phyloP scores from a whole-genome alignment of 2,888 invertebrate genomes.

The Plebejus anna region DNA sequence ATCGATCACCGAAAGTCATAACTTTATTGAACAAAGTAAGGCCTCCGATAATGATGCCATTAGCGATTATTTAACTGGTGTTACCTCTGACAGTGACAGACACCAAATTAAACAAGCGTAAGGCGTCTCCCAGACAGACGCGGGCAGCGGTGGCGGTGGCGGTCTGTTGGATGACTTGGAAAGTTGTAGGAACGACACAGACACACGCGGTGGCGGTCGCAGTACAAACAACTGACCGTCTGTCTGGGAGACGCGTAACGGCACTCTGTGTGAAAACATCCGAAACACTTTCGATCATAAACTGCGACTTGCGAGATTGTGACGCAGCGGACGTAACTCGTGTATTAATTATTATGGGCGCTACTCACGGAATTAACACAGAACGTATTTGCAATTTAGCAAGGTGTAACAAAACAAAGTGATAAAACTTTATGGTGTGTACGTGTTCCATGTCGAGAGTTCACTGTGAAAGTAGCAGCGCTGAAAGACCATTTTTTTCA shows the following conservation, averaged over 20 bases:
- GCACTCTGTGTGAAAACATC: slow-evolving; percentile 38
- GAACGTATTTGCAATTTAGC: not conserved
- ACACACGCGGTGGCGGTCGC: too few species aligned
- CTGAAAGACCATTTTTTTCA: too few species aligned
- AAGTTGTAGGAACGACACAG: too few species aligned
- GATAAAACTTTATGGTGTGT: too few species aligned
- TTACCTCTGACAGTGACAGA: not conserved
- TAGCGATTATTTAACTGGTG: not conserved
- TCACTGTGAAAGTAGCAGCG: too few species aligned
- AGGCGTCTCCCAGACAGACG: too few species aligned
- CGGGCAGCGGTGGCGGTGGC: too few species aligned
- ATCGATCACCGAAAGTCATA: not conserved
- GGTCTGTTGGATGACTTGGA: too few species aligned
- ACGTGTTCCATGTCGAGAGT: too few species aligned
- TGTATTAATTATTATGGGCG: slow-evolving; percentile 1
- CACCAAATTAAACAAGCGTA: not conserved
- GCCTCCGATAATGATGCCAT: not conserved
- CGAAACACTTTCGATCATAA: slow-evolving; percentile 42
- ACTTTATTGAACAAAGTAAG: not conserved
- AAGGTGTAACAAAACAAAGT: too few species aligned
- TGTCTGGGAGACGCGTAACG: not conserved
- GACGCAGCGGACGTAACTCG: slow-evolving; percentile 35
- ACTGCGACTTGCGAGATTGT: slow-evolving; percentile 37
- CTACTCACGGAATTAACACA: slow-evolving; percentile 22
- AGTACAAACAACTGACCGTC: too few species aligned